These are phyloP conservation scores for Okapia johnstoni DNA, from an alignment of 2,113 vertebrate genomes.

Conservation along the genomic window DNA sequence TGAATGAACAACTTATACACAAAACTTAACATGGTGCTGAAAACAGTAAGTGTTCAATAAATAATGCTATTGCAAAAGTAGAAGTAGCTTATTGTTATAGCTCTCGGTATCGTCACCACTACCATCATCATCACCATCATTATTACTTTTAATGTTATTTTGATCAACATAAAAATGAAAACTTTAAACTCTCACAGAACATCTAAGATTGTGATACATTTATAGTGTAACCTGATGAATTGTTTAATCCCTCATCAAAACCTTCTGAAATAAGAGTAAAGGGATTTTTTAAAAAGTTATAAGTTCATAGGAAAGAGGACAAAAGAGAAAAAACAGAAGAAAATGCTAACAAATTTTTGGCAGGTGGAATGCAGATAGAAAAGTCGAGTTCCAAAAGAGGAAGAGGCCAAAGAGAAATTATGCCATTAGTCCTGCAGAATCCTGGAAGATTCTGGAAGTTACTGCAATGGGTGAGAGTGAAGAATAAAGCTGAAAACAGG, in stretches of 20 bases:
- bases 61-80: too few relatives aligned
- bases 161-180: neutral
- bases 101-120: fast-evolving
- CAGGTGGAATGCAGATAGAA: neutral
- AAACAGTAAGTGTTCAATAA: neutral
- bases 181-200: neutral
- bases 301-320: neutral
- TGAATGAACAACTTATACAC: neutral
- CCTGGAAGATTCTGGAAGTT: neutral
- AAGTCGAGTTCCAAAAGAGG: neutral
- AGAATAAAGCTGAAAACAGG: neutral
- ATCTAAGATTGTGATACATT: neutral
- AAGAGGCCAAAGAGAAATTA: neutral
- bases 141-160: neutral
- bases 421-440: neutral
- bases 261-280: neutral
- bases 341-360: neutral
- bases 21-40: neutral
- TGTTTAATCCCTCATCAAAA: neutral
- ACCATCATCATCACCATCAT: fast-evolving
- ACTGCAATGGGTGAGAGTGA: neutral
- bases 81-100: too few relatives aligned
- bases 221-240: neutral
- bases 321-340: neutral
- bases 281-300: neutral